Base-by-base conservation (phyloP, 2,888 invertebrate species). In the Malthinus flaveolus region DNA sequence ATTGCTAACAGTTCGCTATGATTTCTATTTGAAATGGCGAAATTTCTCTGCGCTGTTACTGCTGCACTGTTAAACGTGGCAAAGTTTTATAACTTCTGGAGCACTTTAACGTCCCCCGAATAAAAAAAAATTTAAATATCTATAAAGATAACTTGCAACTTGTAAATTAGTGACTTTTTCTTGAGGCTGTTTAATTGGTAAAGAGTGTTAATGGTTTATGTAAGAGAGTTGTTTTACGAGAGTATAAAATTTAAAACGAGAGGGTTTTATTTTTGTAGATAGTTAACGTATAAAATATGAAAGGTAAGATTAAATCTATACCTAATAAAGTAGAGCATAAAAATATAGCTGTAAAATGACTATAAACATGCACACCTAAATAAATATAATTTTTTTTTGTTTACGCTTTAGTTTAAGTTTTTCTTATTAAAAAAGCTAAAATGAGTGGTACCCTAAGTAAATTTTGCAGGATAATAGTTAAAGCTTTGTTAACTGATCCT, bases 291-390 rank as follows among this genome's bases (percentile, higher is more conserved):
- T 56, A 56, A 56, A 56, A 56, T 56, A 56, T 56, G 51, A 56
- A 37, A 49, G 56, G 49, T 52, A 42, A 57, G 53, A 59, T 59
- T 59, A 59, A 53, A 59, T 45, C 46, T 31, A 50, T 42, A 55
- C 23, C 23, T 23, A 23, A 61, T 61, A 61, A 61, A 56, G 34
- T 31, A 42, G 44, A 49, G 39, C 39, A 53, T 54, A 56, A 61
- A 59, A 61, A 36, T 49, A 56, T 44, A 61, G 49, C 44, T 47
- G 60, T 54, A 56, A 64, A 61, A 52, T 62, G 59, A 52, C 65
- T 64, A 66, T 68, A 66, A 67, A 67, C 56, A 62, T 60, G 64
- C 56, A 65, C 66, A 65, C 66, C 61, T 67, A 67, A 65, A 64
- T 62, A 58, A 61, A 59, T 63, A 61, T 55, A 59, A 56, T 61